A percentile compares a stretch with the other conserved stretches of the same genome.
Conservation (phyloP, 2,797 vertebrate genomes). For the Ptychadena robeensis region DNA sequence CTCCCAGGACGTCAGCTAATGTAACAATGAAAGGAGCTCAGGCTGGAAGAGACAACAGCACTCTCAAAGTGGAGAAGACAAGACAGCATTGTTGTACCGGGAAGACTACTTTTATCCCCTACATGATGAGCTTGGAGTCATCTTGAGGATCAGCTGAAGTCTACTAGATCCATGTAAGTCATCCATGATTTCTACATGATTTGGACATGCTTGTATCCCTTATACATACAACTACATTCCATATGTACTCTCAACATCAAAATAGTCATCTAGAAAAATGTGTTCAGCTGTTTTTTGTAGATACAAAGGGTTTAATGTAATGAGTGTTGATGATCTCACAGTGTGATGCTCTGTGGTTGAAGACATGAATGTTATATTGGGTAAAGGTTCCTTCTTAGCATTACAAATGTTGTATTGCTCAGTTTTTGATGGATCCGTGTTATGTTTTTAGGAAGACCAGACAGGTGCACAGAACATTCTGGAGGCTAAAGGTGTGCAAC, state of each 20-base stretch:
- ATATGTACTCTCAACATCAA: neutral
- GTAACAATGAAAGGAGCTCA: conserved; percentile 48
- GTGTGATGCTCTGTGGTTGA: neutral
- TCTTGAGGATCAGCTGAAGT: conserved; percentile 48
- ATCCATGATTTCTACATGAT: neutral
- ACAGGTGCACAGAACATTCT: neutral
- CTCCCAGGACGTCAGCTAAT: conserved; percentile 42
- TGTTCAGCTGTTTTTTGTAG: no score
- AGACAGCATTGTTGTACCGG: conserved; percentile 55
- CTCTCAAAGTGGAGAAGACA: conserved; percentile 51
- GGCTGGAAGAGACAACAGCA: conserved; percentile 42
- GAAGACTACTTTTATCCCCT: conserved; percentile 52
- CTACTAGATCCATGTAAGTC: conserved; percentile 49
- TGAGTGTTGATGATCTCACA: neutral
- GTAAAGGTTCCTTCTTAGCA: neutral
- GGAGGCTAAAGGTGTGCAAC: conserved; percentile 34
- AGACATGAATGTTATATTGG: neutral
- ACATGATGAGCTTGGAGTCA: conserved; percentile 24
- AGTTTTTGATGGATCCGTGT: neutral
- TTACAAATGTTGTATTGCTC: conserved; percentile 8
- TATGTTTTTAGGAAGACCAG: conserved; percentile 29
- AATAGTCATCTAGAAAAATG: neutral
- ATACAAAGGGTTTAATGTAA: no score
- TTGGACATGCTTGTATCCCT: neutral
- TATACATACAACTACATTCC: neutral